Evolutionary conservation across 1,140 invertebrate genomes (phyloP), one percentile per base, ranked within the genome.

Genomic region (Papilio machaon): DNA sequence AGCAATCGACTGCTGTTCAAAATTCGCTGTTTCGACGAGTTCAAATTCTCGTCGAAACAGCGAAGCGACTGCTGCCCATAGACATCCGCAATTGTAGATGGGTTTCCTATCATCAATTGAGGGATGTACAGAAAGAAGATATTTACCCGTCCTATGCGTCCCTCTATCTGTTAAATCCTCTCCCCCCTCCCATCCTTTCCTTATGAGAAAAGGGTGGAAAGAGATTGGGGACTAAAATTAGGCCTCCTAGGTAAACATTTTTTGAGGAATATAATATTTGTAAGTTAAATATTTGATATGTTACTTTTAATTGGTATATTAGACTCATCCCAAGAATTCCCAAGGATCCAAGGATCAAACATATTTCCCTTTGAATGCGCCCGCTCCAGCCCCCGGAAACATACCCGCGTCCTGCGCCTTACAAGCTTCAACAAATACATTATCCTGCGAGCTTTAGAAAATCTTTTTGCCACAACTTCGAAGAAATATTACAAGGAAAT

Each of bases 281-380:
- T 30, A 23, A 64, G 9, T 30, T 4, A 30, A 30, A 64, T 30
- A 23, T n/a, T 9, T 64, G 23, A 64, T 23, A 64, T 64, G 64
- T 70, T 38, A 70, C 10, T 11, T 70, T 70, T 70, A 70, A 35
- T 70, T 35, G 64, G 64, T 38, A 70, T 35, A 11, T 70, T 15
- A 70, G 13, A 35, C 4, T 19, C 8, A 70, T 35, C 64, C 64
- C 30, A 70, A 70, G 64, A 15, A 70, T 70, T 38, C 64, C 30
- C 64, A 10, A 70, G 30, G 64, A 23, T 70, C 30, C 64, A 10
- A 70, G 30, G 64, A 23, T 70, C 30, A 5, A 13, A 38, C 38
- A 70, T 70, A 70, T 67, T 67, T 67, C 64, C 64, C 30, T 70
- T 70, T 70, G 64, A 17, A 38, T 4, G 11, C 13, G 11, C 64